Evolutionary conservation across 2,888 invertebrate species (phyloP), one percentile per base, ranked within the genome.

Genomic region (Harpalus rufipes): DNA sequence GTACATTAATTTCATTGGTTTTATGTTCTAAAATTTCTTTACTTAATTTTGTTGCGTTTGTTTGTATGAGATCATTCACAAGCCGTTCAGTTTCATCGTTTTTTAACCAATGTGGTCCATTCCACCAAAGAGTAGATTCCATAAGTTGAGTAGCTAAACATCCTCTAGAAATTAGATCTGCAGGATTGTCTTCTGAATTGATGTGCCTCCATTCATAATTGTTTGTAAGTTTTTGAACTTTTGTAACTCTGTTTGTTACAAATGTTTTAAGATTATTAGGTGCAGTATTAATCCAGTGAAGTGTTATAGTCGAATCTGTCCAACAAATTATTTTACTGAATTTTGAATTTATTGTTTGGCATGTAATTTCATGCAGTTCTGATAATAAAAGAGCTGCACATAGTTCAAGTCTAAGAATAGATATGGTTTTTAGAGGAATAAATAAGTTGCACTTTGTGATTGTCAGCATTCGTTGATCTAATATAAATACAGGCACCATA

Each of bases 151-250:
- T 87, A 86, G 18, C 87, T 18, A 68, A 41, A 32, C 85, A 12
- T 14, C 87, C 87, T 41, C 87, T 44, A n/a, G 87, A 87, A 8
- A 86, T 72, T 4, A 86, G 41, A 63, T 87, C 87, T 1, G 87
- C 87, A 1, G 87, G 87, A 82, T 87, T 87, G 12, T 86, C 83
- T 21, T 81, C 18, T 1, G 86, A 79, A 4, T 51, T 44, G 3
- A 87, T 85, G 61, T 87, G 86, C 7, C 84, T 59, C 87, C 87
- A 87, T 32, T 21, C 18, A 16, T 32, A 16, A 2, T 58, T 61
- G 0, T 18, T 39, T 1, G 85, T 86, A 16, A 86, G 41, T 8
- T 21, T 68, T 39, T 72, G 87, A 18, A 87, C 87, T 78, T 86
- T 65, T 5, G 86, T 78, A 0, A 86, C 84, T 32, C 87, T 16